Evolutionary conservation across 2,888 invertebrate genomes (phyloP), one percentile per base, ranked within the genome.

Genomic region (Tillus elongatus): DNA sequence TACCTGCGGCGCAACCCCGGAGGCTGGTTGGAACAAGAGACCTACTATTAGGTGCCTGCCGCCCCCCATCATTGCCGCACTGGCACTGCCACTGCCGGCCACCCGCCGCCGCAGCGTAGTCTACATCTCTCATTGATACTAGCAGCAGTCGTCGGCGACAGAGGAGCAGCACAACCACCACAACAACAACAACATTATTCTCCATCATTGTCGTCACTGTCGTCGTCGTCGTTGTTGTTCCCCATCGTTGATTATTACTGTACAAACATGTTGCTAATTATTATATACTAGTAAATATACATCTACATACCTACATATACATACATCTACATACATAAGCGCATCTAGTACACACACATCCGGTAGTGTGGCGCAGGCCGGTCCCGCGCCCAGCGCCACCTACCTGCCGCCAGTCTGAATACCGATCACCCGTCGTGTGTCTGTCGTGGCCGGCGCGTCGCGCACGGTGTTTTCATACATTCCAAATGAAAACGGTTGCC

Each of bases 21-120:
- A 63, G 95, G 96, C 64, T 97, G 93, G 92, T 81, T 97, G 66
- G 96, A 97, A 73, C 85, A 88, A 73, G 96, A 97, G 78, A 97
- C 96, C 69, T 97, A 96, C 75, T 96, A 96, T 75, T 90, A 89
- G 75, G 56, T 51, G 51, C 46, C 53, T 56, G 53, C 50, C 47
- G n/a, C n/a, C n/a, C n/a, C n/a, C n/a, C n/a, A n/a, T n/a, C n/a
- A n/a, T n/a, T n/a, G n/a, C n/a, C n/a, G n/a, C n/a, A n/a, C n/a
- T n/a, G n/a, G 50, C 52, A 56, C 58, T 57, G 58, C 57, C 57
- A 56, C 44, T 48, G 49, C 45, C n/a, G 45, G 36, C 24, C 24
- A 19, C 24, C 40, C 35, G 34, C 40, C 36, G 43, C 46, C 45
- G 42, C 50, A 47, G 43, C 6, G 24, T 6, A 19, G 24, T 6